Base-by-base conservation (phyloP, 2,113 vertebrate species). In the Archilochus colubris region DNA sequence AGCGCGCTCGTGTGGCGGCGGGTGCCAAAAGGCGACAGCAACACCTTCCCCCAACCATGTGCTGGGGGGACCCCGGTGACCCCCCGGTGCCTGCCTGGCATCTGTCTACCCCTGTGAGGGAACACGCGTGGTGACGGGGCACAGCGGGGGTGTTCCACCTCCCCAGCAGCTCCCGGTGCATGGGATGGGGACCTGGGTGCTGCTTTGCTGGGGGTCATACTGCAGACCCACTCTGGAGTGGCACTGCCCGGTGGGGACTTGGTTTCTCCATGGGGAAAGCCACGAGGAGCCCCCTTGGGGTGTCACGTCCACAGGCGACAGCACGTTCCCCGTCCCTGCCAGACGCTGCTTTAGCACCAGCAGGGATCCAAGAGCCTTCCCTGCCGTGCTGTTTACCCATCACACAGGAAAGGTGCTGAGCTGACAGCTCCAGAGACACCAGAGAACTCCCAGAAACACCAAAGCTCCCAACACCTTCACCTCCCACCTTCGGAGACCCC, bases 1-100 rank as follows among this genome's bases (percentile, higher is more conserved):
- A 90, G 97, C 81, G 89, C 88, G 95, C 73, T 80, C 88, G 92
- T 95, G 97, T 55, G 92, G 86, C 67, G 72, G 74, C 46, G 77
- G 95, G 93, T 92, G 91, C 82, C 61, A 94, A 94, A 88, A 82
- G 96, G 92, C 61, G 40, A 64, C 58, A 20, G 75, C 48, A 87
- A 89, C 91, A 89, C 88, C 96, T 94, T 95, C 79, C 94, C 88
- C 66, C 28, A 25, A 74, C 93, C 91, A 96, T 95, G 95, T 79
- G 91, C 93, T 77, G 25, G 9, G 94, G 91, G 33, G 33, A 30
- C 86, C 78, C 91, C 38, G 86, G 89, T 95, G 96, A 97, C 96
- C 96, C 93, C 46, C 69, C 80, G 86, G 88, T 89, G 92, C 93
- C 95, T 81, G 43, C 50, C 15, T 33, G 64, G 93, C 94, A 91